Base-by-base conservation (phyloP, 2,797 vertebrate genomes). In the Momotus momota region DNA sequence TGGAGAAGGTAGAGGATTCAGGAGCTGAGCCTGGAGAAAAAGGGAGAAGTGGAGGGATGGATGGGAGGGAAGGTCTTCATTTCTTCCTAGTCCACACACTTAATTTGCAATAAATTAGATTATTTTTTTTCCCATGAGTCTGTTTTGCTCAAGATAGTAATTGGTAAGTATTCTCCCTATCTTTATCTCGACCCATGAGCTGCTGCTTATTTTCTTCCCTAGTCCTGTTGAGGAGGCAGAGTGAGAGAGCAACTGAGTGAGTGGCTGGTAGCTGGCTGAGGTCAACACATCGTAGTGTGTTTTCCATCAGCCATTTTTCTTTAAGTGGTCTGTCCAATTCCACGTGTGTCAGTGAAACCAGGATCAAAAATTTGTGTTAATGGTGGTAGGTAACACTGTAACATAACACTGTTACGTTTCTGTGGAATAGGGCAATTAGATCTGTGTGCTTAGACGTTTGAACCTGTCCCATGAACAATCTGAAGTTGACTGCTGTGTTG, bases 191-290 rank as follows among this genome's bases (percentile, higher is more conserved):
- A 40, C 8, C 11, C 27, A 19, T n/a, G 67, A 87, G 11, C 33
- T 60, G 9, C 16, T 54, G 16, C 9, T 10, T 29, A 14, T 35
- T 70, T 66, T 14, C 10, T 41, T 26, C 26, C 19, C 16, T 19
- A 13, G 45, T 31, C 22, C 9, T 38, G 66, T 12, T 38, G 26
- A 62, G 38, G n/a, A 25, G 25, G 11, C 11, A 12, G 22, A n/a
- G 6, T 23, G 12, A 66, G 16, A 0, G 22, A 33, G 51, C 0
- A 1, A 21, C 14, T 10, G 21, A 31, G 25, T 31, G 23, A 21
- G 33, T 58, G 33, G 33, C 57, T 35, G 22, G 57, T 25, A 58
- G 57, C 14, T 58, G 57, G 33, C 57, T 22, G 16, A 58, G 33
- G 33, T 5, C 35, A 52, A 45, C 57, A 48, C 33, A 46, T 8